These are phyloP conservation scores for Corythornis cristatus DNA, from an alignment of 2,113 vertebrate genomes.

Conservation along the genomic window DNA sequence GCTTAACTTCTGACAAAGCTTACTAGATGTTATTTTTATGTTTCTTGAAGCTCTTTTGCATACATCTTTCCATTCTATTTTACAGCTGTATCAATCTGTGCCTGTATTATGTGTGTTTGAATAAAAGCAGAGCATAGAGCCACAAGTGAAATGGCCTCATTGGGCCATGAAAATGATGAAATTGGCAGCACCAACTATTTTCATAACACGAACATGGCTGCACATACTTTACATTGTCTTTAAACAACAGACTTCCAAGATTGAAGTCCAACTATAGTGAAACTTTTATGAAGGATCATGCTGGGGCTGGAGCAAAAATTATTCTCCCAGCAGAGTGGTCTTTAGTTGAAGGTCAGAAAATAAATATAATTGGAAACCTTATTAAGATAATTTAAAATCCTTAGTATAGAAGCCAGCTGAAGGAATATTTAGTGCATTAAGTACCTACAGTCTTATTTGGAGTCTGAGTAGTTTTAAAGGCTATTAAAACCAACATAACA, in stretches of 20 bases:
- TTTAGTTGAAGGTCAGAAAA: slow-evolving; percentile 37
- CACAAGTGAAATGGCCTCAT: fast-evolving
- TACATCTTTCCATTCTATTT: fast-evolving
- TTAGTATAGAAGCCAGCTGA: neutral
- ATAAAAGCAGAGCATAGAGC: neutral
- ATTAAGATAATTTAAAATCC: neutral
- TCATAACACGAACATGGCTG: neutral
- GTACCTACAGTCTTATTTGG: neutral
- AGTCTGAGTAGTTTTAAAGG: neutral
- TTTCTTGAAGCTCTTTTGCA: neutral
- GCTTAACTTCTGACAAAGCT: neutral
- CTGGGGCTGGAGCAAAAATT: neutral
- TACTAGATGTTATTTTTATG: neutral
- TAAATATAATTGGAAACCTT: neutral
- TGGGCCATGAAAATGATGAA: neutral
- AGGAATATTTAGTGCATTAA: neutral
- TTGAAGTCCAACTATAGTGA: neutral
- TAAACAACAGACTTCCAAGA: neutral
- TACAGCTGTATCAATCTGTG: neutral
- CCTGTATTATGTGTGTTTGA: neutral
- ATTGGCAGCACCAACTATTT: neutral
- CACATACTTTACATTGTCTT: neutral
- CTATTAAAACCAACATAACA: neutral
- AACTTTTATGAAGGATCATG: neutral
- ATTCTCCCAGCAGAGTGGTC: neutral